phyloP scores from a whole-genome alignment of 2,113 vertebrate genomes.

The Hiodon tergisus region DNA sequence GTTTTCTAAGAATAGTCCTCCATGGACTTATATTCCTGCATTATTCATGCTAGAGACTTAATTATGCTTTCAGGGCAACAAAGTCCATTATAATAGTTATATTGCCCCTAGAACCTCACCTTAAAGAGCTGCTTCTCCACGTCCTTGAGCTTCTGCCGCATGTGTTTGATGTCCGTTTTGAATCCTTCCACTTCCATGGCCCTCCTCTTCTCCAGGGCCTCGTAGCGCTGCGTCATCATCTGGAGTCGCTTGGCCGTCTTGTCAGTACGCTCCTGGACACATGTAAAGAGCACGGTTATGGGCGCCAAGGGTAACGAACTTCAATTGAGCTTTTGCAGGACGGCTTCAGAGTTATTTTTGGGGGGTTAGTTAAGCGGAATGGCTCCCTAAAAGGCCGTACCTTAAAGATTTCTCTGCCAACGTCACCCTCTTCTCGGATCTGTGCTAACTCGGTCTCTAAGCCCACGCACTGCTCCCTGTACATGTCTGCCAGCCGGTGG shows the following conservation, averaged over 20 bases:
- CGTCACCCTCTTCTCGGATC: slow-evolving; percentile 78
- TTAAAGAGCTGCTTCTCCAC: slow-evolving; percentile 85
- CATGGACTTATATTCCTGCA: too few relatives aligned
- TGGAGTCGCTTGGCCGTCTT: slow-evolving; percentile 86
- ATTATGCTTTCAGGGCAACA: too few relatives aligned
- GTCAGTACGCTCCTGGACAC: slow-evolving; percentile 74
- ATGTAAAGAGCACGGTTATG: background rate
- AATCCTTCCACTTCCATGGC: slow-evolving; percentile 88
- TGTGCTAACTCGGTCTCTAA: slow-evolving; percentile 82
- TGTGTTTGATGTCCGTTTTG: slow-evolving; percentile 79
- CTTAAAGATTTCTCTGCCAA: slow-evolving; percentile 80
- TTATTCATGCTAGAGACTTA: too few relatives aligned
- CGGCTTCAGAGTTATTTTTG: background rate
- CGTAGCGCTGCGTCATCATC: slow-evolving; percentile 80
- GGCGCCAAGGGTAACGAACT: background rate
- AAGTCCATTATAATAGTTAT: too few relatives aligned
- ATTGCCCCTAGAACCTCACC: slow-evolving; percentile 60
- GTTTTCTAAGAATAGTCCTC: too few relatives aligned
- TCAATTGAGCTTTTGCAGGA: background rate
- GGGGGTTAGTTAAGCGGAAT: background rate
- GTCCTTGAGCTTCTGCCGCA: slow-evolving; percentile 82
- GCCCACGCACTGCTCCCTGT: slow-evolving; percentile 81
- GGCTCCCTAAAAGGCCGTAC: slow-evolving; percentile 45
- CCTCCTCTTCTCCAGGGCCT: slow-evolving; percentile 82
- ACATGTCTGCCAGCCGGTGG: slow-evolving; percentile 79